These are phyloP conservation scores for Eidolon dupreanum DNA, from an alignment of 2,797 vertebrate species.

Conservation along the genomic window DNA sequence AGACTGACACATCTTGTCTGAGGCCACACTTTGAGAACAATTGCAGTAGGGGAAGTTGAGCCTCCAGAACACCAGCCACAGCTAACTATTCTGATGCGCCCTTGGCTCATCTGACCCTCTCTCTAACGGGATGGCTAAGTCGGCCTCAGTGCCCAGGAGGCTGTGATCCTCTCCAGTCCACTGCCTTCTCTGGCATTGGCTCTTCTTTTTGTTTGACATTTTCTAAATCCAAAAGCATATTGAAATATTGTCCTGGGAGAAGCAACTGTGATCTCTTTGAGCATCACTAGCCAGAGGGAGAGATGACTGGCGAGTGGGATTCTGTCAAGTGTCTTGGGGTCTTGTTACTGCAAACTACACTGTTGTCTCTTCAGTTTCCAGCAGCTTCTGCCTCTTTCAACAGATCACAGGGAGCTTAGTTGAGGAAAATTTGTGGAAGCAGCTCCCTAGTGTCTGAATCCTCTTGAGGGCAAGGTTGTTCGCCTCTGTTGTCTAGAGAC, in stretches of 20 bases:
- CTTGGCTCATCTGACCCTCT: neutral
- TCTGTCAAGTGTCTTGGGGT: neutral
- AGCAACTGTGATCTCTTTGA: constrained; percentile 13
- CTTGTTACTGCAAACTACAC: constrained; percentile 18
- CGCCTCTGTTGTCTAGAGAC: neutral
- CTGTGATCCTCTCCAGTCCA: neutral
- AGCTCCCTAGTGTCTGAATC: neutral
- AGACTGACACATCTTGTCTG: neutral
- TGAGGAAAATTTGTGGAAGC: neutral
- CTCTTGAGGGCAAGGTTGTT: neutral
- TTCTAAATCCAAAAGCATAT: neutral
- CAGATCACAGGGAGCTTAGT: neutral
- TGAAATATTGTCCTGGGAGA: neutral
- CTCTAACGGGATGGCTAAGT: neutral
- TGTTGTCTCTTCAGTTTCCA: neutral
- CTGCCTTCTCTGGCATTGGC: neutral
- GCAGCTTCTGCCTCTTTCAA: neutral
- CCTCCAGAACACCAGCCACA: neutral
- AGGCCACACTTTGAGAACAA: neutral
- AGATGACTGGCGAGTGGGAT: neutral
- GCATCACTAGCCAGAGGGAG: constrained; percentile 37
- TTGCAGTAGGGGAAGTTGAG: neutral
- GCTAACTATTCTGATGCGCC: neutral
- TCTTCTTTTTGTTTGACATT: neutral
- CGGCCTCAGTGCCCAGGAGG: neutral